Conservation (phyloP, 2,113 vertebrate species). For the Eclectus roratus region DNA sequence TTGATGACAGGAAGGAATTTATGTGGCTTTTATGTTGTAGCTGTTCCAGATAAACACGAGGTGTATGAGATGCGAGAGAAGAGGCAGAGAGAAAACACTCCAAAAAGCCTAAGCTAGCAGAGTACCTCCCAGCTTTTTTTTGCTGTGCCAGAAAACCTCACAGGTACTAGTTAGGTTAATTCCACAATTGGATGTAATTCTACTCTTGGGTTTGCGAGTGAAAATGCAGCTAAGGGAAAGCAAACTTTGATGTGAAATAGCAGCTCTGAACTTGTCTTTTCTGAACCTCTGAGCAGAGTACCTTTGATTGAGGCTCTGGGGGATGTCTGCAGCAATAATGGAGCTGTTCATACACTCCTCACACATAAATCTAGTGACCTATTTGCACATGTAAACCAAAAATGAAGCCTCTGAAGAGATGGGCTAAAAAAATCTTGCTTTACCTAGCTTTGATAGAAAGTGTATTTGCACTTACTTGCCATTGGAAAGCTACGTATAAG, state of each 20-base stretch:
- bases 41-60: background rate
- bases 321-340: background rate
- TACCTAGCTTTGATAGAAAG: background rate
- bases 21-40: background rate
- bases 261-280: background rate
- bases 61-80: background rate
- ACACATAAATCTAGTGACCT: background rate
- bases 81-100: background rate
- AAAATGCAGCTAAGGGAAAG: background rate
- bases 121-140: background rate
- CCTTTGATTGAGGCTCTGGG: background rate
- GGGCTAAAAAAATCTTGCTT: background rate
- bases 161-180: background rate
- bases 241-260: background rate
- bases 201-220: background rate
- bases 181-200: background rate
- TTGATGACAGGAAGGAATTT: background rate
- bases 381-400: background rate
- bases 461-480: background rate
- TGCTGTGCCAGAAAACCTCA: background rate
- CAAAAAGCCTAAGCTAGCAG: background rate
- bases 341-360: background rate
- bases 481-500: background rate
- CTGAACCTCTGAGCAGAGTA: background rate
- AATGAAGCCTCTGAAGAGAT: background rate